Percentiles rank a stretch among this genome's conserved stretches.
Conservation (phyloP, 2,113 vertebrate genomes). For the Myotis brandtii region DNA sequence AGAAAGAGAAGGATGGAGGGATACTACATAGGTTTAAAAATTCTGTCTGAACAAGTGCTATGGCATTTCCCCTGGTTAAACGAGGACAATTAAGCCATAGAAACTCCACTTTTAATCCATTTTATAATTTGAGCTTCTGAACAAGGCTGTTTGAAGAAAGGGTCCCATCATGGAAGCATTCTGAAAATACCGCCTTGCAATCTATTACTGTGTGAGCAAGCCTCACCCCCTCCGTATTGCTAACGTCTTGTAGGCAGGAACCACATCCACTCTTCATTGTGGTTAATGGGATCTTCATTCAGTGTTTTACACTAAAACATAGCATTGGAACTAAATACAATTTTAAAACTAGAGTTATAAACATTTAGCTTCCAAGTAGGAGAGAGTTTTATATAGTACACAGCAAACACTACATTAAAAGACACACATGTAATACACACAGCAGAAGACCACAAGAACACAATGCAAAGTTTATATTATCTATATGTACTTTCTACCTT, state of each 20-base stretch:
- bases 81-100: not conserved
- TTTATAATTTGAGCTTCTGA: not conserved
- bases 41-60: not conserved
- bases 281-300: not conserved
- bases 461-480: not conserved
- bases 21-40: not conserved
- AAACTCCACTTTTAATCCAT: not conserved
- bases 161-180: not conserved
- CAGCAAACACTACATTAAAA: conserved; percentile 1
- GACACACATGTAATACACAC: not conserved
- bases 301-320: not conserved
- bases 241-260: not conserved
- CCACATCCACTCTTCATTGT: not conserved
- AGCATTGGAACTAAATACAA: not conserved
- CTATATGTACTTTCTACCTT: not conserved
- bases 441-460: conserved; percentile 1
- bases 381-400: not conserved
- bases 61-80: not conserved
- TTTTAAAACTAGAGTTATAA: not conserved
- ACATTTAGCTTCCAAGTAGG: conserved; percentile 6
- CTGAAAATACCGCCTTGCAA: not conserved
- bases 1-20: not conserved
- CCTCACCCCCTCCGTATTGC: not conserved
- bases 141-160: not conserved
- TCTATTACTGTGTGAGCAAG: not conserved